These are phyloP conservation scores for Montipora capitata DNA, from an alignment of 92 coral and sea anemone species.

Conservation along the genomic window DNA sequence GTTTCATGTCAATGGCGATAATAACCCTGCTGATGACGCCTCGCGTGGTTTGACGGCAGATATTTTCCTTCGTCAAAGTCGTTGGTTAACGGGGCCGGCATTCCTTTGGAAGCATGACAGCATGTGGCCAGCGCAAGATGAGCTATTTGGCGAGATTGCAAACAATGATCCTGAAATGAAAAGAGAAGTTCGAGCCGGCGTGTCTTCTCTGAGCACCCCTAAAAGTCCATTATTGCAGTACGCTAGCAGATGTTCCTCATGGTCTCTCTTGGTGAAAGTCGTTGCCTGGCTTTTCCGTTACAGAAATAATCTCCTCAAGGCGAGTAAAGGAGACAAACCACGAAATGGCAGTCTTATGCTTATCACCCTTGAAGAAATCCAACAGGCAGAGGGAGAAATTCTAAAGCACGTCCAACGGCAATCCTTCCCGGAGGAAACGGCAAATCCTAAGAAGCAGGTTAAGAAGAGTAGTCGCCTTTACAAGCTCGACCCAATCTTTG, in stretches of 20 bases:
- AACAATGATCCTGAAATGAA: too few species aligned
- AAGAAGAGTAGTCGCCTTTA: not conserved
- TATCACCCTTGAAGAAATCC: too few species aligned
- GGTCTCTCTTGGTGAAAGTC: slow-evolving; percentile 7
- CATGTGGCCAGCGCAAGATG: not conserved
- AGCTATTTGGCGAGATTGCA: too few species aligned
- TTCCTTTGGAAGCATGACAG: slow-evolving; percentile 16
- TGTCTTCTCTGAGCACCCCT: too few species aligned
- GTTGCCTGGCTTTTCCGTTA: slow-evolving; percentile 28
- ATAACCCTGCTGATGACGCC: slow-evolving; percentile 47
- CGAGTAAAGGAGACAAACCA: not conserved
- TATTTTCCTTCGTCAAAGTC: not conserved
- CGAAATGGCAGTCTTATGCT: too few species aligned
- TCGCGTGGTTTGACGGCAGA: slow-evolving; percentile 34
- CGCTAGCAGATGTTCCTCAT: slow-evolving; percentile 25
- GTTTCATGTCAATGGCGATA: slow-evolving; percentile 15
- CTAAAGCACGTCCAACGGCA: slow-evolving; percentile 29
- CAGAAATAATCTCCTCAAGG: slow-evolving; percentile 7
- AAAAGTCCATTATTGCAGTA: not conserved
- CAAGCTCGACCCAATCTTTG: not conserved
- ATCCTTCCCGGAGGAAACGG: too few species aligned
- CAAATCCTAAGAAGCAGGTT: not conserved
- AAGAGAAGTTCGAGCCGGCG: too few species aligned
- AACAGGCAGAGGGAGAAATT: slow-evolving; percentile 30
- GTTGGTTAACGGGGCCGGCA: slow-evolving; percentile 56